Evolutionary conservation across 2,113 vertebrate genomes (phyloP).

Genomic region (Hippolais icterina): DNA sequence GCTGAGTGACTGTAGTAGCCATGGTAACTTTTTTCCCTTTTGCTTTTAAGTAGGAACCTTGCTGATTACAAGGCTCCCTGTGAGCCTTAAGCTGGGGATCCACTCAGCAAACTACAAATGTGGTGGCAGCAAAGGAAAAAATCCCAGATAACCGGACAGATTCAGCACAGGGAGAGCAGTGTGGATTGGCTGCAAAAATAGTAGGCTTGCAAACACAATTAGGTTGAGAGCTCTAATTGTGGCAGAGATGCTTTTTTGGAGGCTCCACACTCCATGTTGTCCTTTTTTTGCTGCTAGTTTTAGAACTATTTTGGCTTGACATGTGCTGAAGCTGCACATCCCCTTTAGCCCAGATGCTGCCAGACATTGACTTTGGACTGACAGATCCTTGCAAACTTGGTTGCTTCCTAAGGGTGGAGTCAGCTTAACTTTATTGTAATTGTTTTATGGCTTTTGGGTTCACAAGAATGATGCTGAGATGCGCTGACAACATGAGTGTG

Average conservation of each 20-base stretch:
- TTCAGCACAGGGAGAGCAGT: neutral
- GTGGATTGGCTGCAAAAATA: neutral
- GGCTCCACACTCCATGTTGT: neutral
- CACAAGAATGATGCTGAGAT: neutral
- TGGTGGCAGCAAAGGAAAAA: neutral
- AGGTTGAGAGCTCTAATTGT: neutral
- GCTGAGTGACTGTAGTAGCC: neutral
- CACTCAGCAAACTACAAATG: neutral
- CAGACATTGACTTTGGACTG: neutral
- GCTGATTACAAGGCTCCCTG: neutral
- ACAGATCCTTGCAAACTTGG: neutral
- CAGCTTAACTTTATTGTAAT: neutral
- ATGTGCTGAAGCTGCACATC: neutral
- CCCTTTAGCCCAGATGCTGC: neutral
- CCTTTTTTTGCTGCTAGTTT: neutral
- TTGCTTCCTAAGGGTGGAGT: neutral
- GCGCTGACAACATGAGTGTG: neutral
- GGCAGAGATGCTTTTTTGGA: neutral
- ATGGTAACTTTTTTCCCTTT: neutral
- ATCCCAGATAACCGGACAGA: neutral
- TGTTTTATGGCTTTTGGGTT: neutral
- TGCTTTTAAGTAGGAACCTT: neutral
- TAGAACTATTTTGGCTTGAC: neutral
- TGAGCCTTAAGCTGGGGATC: neutral
- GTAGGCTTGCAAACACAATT: neutral